Evolutionary conservation across 2,113 vertebrate species (phyloP).

Genomic region (Barbus barbus): DNA sequence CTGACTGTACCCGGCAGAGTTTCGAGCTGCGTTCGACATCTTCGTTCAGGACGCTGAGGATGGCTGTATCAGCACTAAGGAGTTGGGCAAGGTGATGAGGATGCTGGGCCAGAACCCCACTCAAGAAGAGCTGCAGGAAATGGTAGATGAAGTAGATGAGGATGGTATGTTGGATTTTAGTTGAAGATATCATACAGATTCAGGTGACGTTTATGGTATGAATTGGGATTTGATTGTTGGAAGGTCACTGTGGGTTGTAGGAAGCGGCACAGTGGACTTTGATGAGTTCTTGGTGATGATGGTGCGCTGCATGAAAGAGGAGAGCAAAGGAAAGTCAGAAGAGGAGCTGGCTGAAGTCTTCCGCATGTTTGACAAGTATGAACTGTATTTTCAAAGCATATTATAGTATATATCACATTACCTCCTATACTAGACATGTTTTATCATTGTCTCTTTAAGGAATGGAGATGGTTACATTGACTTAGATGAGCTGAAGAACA

Average conservation of each 20-base stretch:
- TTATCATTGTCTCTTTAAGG: conserved; percentile 51
- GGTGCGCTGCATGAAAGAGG: conserved; percentile 83
- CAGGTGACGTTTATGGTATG: background rate
- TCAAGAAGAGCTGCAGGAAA: conserved; percentile 97
- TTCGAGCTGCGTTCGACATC: conserved; percentile 98
- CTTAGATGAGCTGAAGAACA: conserved; percentile 76
- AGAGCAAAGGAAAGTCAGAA: conserved; percentile 83
- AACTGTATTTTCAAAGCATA: background rate
- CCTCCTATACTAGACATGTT: background rate
- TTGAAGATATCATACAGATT: background rate
- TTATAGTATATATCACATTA: background rate
- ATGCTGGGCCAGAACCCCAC: conserved; percentile 82
- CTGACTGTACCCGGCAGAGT: conserved; percentile 77
- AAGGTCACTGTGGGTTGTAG: conserved; percentile 59
- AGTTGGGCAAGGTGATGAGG: conserved; percentile 57
- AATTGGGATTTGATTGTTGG: background rate
- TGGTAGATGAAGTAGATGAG: conserved; percentile 99
- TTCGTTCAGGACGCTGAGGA: conserved; percentile 97
- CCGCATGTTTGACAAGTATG: conserved; percentile 83
- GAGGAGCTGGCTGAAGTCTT: conserved; percentile 80
- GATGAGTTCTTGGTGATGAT: conserved; percentile 84
- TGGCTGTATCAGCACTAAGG: conserved; percentile 98
- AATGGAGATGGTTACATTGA: conserved; percentile 81
- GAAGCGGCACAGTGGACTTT: conserved; percentile 80
- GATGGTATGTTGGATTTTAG: conserved; percentile 78